Percentiles rank a stretch among this genome's conserved stretches.
Conservation (phyloP, 2,888 invertebrate genomes). For the Melieria picta region DNA sequence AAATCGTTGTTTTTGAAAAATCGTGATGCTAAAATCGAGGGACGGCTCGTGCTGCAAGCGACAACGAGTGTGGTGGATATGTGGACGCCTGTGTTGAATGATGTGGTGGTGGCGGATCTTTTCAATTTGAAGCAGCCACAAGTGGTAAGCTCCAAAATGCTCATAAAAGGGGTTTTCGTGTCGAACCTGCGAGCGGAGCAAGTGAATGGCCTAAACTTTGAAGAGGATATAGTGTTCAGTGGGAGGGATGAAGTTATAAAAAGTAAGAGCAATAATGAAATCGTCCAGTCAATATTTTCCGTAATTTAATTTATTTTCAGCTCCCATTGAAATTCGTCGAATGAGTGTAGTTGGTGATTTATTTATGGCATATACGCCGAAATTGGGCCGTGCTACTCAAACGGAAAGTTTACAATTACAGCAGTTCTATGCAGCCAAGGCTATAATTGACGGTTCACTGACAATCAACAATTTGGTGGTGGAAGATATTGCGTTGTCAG, state of each 20-base stretch:
- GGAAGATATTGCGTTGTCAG: constrained; percentile 41
- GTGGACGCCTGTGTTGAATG: constrained; percentile 50
- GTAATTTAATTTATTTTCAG: constrained; percentile 41
- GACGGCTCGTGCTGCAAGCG: constrained; percentile 54
- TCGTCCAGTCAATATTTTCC: background rate
- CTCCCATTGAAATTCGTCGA: constrained; percentile 56
- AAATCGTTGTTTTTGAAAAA: constrained; percentile 53
- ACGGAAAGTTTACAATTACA: constrained; percentile 43
- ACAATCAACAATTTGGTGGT: constrained; percentile 49
- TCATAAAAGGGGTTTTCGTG: constrained; percentile 53
- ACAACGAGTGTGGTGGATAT: constrained; percentile 47
- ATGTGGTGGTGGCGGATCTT: constrained; percentile 48
- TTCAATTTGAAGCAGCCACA: constrained; percentile 57
- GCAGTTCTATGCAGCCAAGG: constrained; percentile 56
- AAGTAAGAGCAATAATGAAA: constrained; percentile 44
- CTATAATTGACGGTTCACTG: constrained; percentile 55
- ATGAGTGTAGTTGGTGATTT: constrained; percentile 53
- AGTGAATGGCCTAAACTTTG: constrained; percentile 57
- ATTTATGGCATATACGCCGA: constrained; percentile 45
- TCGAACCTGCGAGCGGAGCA: constrained; percentile 48
- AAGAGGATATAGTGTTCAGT: constrained; percentile 56
- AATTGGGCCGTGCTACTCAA: constrained; percentile 30
- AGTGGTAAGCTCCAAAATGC: constrained; percentile 52
- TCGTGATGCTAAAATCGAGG: constrained; percentile 53
- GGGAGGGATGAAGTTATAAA: constrained; percentile 51